Evolutionary conservation across 2,888 invertebrate genomes (phyloP), one percentile per base, ranked within the genome.

Genomic region (Trissonchulus latispiculum): DNA sequence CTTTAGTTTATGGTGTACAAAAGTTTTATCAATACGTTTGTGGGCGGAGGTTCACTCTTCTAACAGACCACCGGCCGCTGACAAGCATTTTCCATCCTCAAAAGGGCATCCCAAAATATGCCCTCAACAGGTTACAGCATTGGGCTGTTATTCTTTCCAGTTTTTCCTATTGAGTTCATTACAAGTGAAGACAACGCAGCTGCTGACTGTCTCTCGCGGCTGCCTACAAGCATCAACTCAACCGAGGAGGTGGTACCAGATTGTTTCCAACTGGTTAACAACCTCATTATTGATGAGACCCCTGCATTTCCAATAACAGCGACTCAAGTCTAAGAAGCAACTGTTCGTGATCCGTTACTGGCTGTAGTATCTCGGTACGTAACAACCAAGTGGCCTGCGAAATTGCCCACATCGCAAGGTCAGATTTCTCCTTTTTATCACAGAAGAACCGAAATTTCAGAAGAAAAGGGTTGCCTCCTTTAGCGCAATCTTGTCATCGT

Each of bases 31-130:
- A 81, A 37, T 84, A 83, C 75, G 69, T 84, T 0, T 82, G 77
- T 75, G 84, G 83, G 1, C 76, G 79, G 36, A 78, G 79, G 36
- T 85, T 85, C 75, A 81, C 81, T 1, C 75, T 84, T 23, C 61
- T 79, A 3, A 84, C 83, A 0, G 84, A 84, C 75, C 82, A 84
- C 74, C 79, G 83, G 73, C 82, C 84, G 0, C 74, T 85, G 2
- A 80, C 74, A 0, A 72, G 71, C 1, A 76, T 81, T 18, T 76
- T 80, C 23, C 76, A 77, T 61, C 77, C 78, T 2, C 77, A 77
- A 62, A 77, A 61, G 66, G 77, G 77, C 8, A 73, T 79, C 28
- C 78, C 78, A 48, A 73, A 77, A 28, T 73, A 78, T 68, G 77
- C 80, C 32, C 78, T 80, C 29, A 75, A 76, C 2, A 70, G 78